Conservation (phyloP, 2,113 vertebrate species). For the Xenus cinereus region DNA sequence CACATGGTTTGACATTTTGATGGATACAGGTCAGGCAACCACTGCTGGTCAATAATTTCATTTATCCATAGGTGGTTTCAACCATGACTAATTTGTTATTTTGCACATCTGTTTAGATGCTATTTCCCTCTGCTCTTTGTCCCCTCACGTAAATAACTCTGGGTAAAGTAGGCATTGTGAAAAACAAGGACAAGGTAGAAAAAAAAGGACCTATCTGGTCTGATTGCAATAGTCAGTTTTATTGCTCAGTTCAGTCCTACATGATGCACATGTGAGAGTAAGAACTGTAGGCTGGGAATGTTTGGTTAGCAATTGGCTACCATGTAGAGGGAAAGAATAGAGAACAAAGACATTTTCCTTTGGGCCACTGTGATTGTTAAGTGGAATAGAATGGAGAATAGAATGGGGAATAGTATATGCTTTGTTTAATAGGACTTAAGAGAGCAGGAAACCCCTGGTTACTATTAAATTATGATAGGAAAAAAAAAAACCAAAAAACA, state of each 20-base stretch:
- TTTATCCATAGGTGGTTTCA: slow-evolving; percentile 48
- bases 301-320: background rate
- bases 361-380: background rate
- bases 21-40: slow-evolving; percentile 55
- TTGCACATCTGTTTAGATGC: background rate
- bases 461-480: background rate
- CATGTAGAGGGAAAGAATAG: background rate
- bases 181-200: background rate
- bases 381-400: background rate
- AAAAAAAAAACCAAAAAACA: background rate
- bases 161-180: background rate
- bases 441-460: background rate
- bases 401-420: background rate
- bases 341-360: background rate
- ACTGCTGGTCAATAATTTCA: slow-evolving; percentile 49
- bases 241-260: background rate
- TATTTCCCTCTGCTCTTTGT: background rate
- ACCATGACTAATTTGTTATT: slow-evolving; percentile 34
- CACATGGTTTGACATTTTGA: slow-evolving; percentile 62
- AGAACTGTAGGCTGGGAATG: background rate
- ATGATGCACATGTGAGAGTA: background rate
- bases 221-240: background rate
- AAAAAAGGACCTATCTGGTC: background rate
- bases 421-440: background rate
- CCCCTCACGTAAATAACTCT: background rate